Evolutionary conservation across 2,797 vertebrate species (phyloP), one percentile per base, ranked within the genome.

Genomic region (Clarias laeviceps): DNA sequence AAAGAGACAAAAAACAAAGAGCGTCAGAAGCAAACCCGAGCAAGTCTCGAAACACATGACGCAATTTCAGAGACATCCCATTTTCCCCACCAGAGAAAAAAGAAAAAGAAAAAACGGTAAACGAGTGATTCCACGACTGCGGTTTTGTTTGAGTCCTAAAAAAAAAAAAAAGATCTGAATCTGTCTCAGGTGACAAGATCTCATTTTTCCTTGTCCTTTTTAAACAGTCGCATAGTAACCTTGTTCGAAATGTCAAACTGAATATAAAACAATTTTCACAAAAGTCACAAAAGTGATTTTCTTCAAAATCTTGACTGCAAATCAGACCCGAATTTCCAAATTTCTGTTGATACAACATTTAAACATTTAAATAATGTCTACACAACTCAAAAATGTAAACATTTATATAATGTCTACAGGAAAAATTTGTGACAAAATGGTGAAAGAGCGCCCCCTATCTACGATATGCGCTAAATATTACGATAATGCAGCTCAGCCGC

Each of bases 41-140:
- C 37, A 24, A 15, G 9, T 3, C 22, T 14, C 8, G 45, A 11
- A 45, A 45, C 45, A 64, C 20, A 34, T 78, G 80, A 82, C 66
- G 85, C 85, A 70, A 82, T 62, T 34, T 62, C 34, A 50, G 32
- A 77, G 34, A 77, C 73, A 69, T 68, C 27, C 24, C 61, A 0
- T 0, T 50, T 65, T 29, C 61, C 61, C 37, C 78, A 20, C 15
- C 7, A 15, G 40, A 56, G n/a, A 5, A 5, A 81, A 66, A 66
- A 66, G 15, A 2, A 81, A 3, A 15, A 66, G 50, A 65, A 22
- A 2, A 50, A 45, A 24, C n/a, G 77, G 40, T 65, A 62, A 80
- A 64, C 18, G 8, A 20, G 54, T 34, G 18, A 77, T 57, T 57
- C 20, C 8, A 22, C 29, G 20, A 77, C 5, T 59, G 56, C 20